Evolutionary conservation across 2,113 vertebrate species (phyloP).

Genomic region (Gopherus evgoodei): DNA sequence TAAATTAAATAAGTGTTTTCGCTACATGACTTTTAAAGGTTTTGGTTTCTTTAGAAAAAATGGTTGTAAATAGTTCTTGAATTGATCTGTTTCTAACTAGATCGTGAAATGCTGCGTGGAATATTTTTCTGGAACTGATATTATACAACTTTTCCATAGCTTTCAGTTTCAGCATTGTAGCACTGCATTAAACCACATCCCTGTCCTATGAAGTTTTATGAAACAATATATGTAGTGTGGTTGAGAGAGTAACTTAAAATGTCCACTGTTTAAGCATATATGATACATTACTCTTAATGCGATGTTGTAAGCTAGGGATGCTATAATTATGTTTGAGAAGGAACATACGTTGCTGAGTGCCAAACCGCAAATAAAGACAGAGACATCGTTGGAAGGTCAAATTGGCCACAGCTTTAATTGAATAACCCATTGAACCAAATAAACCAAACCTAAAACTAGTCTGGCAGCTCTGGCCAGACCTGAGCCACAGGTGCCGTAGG

Average conservation of each 20-base stretch:
- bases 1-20: conserved; percentile 59
- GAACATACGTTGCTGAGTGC: accelerated
- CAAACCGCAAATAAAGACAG: neutral
- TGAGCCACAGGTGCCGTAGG: neutral
- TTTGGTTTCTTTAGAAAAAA: conserved; percentile 39
- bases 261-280: accelerated
- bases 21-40: neutral
- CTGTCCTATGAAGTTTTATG: neutral
- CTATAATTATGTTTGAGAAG: neutral
- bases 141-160: neutral
- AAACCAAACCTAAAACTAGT: neutral
- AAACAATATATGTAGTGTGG: accelerated
- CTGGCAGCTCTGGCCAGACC: neutral
- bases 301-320: accelerated
- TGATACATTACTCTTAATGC: neutral
- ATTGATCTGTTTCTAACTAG: neutral
- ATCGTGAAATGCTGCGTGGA: neutral
- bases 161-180: neutral
- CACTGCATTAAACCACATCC: neutral
- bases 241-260: neutral
- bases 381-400: neutral
- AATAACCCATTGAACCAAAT: accelerated
- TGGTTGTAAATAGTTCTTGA: neutral
- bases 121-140: neutral
- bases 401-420: neutral